Conservation (phyloP, 2,797 vertebrate genomes). For the Orestias chungarensis region DNA sequence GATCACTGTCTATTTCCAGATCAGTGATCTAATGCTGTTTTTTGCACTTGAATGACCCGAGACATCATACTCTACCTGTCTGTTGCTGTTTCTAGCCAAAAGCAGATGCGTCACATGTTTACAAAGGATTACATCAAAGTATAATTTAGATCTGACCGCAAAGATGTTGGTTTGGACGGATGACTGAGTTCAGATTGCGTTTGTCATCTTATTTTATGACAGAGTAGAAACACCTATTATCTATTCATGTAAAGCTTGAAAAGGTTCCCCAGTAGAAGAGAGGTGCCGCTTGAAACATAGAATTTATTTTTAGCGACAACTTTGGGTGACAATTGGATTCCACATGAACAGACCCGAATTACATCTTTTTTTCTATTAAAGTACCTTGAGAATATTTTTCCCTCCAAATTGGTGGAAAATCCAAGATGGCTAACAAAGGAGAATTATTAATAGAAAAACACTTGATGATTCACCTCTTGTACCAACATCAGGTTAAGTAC, state of each 20-base stretch:
- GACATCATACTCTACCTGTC: not conserved
- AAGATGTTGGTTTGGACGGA: not conserved
- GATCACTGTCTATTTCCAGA: slow-evolving; percentile 26
- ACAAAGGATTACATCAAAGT: not conserved
- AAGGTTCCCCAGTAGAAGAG: not conserved
- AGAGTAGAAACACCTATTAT: not conserved
- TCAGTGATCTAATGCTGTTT: slow-evolving; percentile 24
- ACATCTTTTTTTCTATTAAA: not conserved
- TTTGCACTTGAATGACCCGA: not conserved
- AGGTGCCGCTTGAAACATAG: too few species aligned
- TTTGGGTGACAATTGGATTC: not conserved
- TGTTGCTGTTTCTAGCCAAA: not conserved
- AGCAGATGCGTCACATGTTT: not conserved
- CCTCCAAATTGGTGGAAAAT: too few species aligned
- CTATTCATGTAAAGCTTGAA: not conserved
- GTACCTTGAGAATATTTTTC: not conserved
- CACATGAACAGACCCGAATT: not conserved
- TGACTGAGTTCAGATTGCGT: not conserved
- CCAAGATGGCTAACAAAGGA: too few species aligned
- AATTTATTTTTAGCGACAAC: too few species aligned
- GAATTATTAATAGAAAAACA: too few species aligned
- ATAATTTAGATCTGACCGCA: slow-evolving; percentile 1
- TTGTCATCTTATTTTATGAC: not conserved
- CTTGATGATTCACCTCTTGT: too few species aligned
- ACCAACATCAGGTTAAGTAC: too few species aligned